Conservation (phyloP, 1,140 invertebrate species). For the Trachymyrmex cornetzi region DNA sequence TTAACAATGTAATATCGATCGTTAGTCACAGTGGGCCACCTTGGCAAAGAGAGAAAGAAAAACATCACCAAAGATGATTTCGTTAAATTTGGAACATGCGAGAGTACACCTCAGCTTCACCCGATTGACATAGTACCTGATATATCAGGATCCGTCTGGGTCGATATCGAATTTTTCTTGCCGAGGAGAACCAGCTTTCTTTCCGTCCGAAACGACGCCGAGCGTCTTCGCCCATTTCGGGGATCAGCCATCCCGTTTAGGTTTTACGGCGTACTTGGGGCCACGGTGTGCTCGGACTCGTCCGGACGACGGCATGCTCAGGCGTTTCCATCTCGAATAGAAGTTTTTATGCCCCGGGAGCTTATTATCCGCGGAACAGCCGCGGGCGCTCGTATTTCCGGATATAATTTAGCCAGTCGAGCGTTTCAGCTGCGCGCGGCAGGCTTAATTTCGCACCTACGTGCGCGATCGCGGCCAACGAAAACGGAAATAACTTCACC, state of each 20-base stretch:
- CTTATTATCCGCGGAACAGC: constrained; percentile 64
- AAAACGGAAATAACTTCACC: constrained; percentile 58
- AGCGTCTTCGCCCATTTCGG: constrained; percentile 31
- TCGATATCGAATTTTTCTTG: constrained; percentile 53
- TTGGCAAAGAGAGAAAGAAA: not conserved
- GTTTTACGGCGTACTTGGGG: constrained; percentile 49
- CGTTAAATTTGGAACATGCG: not conserved
- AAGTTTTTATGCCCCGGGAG: constrained; percentile 49
- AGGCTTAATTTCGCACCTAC: constrained; percentile 64
- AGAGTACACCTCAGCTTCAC: not conserved
- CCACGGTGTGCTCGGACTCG: constrained; percentile 54
- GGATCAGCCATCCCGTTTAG: constrained; percentile 60
- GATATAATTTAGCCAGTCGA: constrained; percentile 66
- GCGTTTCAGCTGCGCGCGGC: constrained; percentile 45
- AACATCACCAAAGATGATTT: not conserved
- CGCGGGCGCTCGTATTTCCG: constrained; percentile 57
- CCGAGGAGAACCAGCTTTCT: not conserved
- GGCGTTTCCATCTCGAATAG: constrained; percentile 62
- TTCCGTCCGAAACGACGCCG: not conserved
- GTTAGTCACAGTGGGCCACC: not conserved
- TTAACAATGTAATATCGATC: constrained; percentile 15
- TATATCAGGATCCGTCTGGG: not conserved
- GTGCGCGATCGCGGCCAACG: constrained; percentile 60
- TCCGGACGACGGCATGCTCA: constrained; percentile 11
- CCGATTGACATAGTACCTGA: constrained; percentile 6